These are phyloP conservation scores for Adineta ricciae DNA, from an alignment of 2,888 invertebrate species.

Conservation along the genomic window DNA sequence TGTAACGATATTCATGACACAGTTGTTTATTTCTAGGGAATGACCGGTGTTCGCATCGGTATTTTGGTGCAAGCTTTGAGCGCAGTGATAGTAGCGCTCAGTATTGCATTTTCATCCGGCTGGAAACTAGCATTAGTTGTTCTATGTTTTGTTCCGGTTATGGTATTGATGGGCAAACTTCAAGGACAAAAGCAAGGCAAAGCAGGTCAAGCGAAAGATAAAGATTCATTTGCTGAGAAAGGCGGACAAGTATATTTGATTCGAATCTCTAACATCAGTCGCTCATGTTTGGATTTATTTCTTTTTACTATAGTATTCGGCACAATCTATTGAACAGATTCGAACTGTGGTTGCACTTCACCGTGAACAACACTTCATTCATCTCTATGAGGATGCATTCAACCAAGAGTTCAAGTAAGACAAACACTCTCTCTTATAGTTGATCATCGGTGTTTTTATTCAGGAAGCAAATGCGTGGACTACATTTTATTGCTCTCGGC, in stretches of 20 bases:
- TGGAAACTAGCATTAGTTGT: slow-evolving; percentile 56
- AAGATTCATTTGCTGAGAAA: not conserved
- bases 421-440: too few species aligned
- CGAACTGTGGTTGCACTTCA: slow-evolving; percentile 49
- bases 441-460: not conserved
- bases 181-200: slow-evolving; percentile 31
- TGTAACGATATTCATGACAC: too few species aligned
- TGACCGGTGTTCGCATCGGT: slow-evolving; percentile 6
- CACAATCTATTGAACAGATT: slow-evolving; percentile 52
- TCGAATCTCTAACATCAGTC: not conserved
- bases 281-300: not conserved
- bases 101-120: slow-evolving; percentile 52
- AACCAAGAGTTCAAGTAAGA: not conserved
- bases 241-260: not conserved
- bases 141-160: slow-evolving; percentile 54
- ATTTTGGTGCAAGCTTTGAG: not conserved
- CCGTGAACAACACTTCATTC: slow-evolving; percentile 41
- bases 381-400: not conserved
- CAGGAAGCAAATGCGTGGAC: not conserved
- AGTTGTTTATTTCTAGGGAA: not conserved
- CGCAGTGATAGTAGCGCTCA: not conserved
- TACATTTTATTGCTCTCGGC: not conserved
- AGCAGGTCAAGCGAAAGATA: not conserved
- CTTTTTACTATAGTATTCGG: slow-evolving; percentile 38
- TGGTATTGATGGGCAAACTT: slow-evolving; percentile 40